phyloP scores from a whole-genome alignment of 2,888 invertebrate species.

The Xestia ashworthii region DNA sequence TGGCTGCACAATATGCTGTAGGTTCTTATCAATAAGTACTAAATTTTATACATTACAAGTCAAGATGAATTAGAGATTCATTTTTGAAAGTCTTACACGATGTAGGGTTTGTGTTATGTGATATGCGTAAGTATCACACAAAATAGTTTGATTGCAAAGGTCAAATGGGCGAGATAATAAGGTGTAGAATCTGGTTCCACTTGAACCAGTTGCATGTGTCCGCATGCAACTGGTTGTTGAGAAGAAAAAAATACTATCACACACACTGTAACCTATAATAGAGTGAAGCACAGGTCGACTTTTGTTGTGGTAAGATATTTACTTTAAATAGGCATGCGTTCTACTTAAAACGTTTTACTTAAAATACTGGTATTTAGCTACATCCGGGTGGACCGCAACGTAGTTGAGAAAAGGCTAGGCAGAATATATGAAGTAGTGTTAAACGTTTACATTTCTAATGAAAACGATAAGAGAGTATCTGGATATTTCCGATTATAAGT shows the following conservation, averaged over 20 bases:
- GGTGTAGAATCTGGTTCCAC: conserved; percentile 5
- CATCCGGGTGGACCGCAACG: neutral
- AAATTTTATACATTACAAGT: neutral
- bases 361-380: neutral
- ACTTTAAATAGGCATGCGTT: neutral
- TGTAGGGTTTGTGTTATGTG: neutral
- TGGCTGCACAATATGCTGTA: neutral
- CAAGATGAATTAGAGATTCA: neutral
- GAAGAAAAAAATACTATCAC: neutral
- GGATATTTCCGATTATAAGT: conserved; percentile 38
- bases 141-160: neutral
- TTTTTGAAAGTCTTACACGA: neutral
- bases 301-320: neutral
- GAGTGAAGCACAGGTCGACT: neutral
- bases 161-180: neutral
- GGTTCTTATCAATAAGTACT: neutral
- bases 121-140: neutral
- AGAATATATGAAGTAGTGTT: neutral
- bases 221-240: neutral
- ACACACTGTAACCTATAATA: neutral
- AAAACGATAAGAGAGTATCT: conserved; percentile 37
- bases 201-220: neutral
- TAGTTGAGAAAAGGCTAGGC: neutral
- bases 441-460: conserved; percentile 32
- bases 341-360: neutral